These are phyloP conservation scores for Grantiella picta DNA, from an alignment of 2,113 vertebrate species.

Conservation along the genomic window DNA sequence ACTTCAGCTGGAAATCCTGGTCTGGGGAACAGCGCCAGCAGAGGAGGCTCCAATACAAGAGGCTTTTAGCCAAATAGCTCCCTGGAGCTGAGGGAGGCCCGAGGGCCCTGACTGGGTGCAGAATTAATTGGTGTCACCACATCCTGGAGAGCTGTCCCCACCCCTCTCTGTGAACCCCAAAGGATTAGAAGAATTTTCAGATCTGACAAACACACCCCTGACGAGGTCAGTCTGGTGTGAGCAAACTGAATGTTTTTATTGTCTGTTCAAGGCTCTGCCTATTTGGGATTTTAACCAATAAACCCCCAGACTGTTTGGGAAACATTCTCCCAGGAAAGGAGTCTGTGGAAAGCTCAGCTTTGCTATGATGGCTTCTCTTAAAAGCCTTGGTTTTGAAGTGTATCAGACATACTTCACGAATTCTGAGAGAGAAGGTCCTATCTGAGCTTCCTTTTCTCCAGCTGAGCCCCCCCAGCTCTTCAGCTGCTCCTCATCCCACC, in stretches of 20 bases:
- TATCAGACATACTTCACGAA: neutral
- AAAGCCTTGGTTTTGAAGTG: neutral
- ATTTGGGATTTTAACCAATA: neutral
- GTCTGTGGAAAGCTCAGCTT: neutral
- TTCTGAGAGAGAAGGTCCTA: neutral
- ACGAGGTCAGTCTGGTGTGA: neutral
- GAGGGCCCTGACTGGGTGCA: accelerated
- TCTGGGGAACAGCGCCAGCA: accelerated
- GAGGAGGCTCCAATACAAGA: neutral
- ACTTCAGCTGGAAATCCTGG: neutral
- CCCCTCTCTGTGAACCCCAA: neutral
- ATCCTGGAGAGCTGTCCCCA: neutral
- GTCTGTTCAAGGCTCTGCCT: neutral
- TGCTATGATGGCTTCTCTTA: neutral
- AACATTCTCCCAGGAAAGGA: neutral
- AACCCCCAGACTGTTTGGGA: neutral
- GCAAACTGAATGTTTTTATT: neutral
- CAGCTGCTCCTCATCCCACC: neutral
- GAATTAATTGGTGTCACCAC: neutral
- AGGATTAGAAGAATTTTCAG: neutral
- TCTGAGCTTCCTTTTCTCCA: neutral
- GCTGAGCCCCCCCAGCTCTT: neutral
- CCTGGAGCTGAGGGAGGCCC: neutral
- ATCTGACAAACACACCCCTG: neutral
- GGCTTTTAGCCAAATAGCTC: neutral